These are phyloP conservation scores for Mareca strepera DNA, from an alignment of 2,797 vertebrate genomes.

Conservation along the genomic window DNA sequence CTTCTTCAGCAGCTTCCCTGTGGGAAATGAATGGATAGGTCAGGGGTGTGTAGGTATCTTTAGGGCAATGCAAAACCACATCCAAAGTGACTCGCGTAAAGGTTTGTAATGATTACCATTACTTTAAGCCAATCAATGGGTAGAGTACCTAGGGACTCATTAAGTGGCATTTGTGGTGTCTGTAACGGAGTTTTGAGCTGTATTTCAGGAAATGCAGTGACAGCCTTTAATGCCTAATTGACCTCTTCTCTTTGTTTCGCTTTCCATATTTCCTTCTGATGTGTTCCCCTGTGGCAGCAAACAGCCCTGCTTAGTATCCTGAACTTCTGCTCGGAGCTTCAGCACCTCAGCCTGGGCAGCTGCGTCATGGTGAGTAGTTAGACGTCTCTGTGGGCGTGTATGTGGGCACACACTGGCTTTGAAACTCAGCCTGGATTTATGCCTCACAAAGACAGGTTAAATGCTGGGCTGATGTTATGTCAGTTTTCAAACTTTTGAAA, in stretches of 20 bases:
- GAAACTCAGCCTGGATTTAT: background rate
- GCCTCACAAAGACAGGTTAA: background rate
- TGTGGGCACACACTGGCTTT: fast-evolving
- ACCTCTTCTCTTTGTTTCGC: constrained; percentile 80
- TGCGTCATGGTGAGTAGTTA: constrained; percentile 91
- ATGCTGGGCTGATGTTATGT: background rate
- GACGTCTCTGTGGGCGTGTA: background rate
- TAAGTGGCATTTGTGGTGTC: constrained; percentile 80
- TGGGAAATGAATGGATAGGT: constrained; percentile 70
- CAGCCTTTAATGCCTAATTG: constrained; percentile 86
- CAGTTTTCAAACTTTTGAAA: background rate
- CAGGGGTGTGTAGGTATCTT: constrained; percentile 66
- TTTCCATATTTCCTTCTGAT: constrained; percentile 73
- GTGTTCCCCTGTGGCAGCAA: constrained; percentile 86
- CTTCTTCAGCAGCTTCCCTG: constrained; percentile 63
- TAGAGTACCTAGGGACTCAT: constrained; percentile 80
- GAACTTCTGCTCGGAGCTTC: constrained; percentile 95
- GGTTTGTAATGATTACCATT: constrained; percentile 79
- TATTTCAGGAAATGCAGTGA: constrained; percentile 78
- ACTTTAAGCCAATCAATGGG: constrained; percentile 80
- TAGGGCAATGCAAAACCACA: constrained; percentile 64
- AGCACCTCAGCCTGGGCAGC: constrained; percentile 95
- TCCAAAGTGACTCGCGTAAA: constrained; percentile 73
- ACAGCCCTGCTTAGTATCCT: constrained; percentile 94
- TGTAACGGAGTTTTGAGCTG: constrained; percentile 76